Conservation (phyloP, 2,888 invertebrate species). For the Campoletis raptor region DNA sequence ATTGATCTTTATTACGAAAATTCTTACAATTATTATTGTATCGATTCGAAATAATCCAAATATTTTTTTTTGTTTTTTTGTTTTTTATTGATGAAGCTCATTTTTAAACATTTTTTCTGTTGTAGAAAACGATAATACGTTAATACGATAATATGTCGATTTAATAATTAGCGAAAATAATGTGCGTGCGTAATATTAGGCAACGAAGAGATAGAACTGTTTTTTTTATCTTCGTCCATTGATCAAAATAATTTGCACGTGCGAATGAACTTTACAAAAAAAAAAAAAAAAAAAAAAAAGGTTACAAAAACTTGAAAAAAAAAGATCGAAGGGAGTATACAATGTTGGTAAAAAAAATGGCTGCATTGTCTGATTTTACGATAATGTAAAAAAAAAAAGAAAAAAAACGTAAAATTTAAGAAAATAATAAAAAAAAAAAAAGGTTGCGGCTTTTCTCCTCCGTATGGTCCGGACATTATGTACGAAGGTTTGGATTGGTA, state of each 20-base stretch:
- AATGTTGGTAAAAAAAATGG: neutral
- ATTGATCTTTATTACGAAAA: neutral
- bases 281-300: constrained; percentile 14
- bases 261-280: neutral
- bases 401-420: neutral
- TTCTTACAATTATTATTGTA: too few species aligned
- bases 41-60: too few species aligned
- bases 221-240: constrained; percentile 14
- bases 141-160: constrained; percentile 17
- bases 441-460: constrained; percentile 54
- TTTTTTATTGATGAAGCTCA: neutral
- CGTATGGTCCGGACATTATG: constrained; percentile 40
- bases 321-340: neutral
- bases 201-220: neutral
- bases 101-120: neutral
- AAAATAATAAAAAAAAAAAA: constrained; percentile 28
- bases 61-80: too few species aligned
- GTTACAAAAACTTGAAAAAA: constrained; percentile 2
- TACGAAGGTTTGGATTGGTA: constrained; percentile 67
- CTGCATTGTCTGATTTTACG: constrained; percentile 3
- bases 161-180: neutral
- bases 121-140: constrained; percentile 8
- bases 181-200: neutral
- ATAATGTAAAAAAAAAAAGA: constrained; percentile 26
- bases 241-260: neutral